Evolutionary conservation across 2,888 invertebrate genomes (phyloP).

Genomic region (Cerceris ruficornis): DNA sequence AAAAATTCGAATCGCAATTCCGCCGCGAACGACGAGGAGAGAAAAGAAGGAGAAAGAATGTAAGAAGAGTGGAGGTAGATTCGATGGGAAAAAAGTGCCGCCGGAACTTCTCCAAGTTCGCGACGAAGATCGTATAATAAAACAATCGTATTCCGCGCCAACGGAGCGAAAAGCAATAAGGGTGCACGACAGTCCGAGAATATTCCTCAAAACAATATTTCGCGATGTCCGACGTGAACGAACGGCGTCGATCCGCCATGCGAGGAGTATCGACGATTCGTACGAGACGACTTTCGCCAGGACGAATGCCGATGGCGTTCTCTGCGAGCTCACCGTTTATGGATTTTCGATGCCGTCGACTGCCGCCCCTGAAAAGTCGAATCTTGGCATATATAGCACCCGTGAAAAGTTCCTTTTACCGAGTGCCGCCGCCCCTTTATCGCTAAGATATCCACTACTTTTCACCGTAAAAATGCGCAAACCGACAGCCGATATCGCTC

Average conservation of each 20-base stretch:
- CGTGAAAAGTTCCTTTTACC: constrained; percentile 55
- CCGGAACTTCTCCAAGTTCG: constrained; percentile 58
- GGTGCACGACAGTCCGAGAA: constrained; percentile 51
- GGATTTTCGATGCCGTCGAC: constrained; percentile 62
- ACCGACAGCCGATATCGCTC: constrained; percentile 26
- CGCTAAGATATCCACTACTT: constrained; percentile 44
- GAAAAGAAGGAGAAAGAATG: background rate
- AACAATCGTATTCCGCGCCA: constrained; percentile 75
- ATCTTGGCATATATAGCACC: constrained; percentile 25
- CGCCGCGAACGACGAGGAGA: background rate
- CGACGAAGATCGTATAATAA: constrained; percentile 75
- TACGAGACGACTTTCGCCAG: constrained; percentile 37
- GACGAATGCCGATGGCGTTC: constrained; percentile 39
- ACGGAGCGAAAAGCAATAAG: constrained; percentile 68
- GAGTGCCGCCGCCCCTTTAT: constrained; percentile 53
- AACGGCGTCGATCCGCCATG: constrained; percentile 36
- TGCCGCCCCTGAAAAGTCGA: constrained; percentile 53
- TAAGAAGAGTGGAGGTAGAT: background rate
- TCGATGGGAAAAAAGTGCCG: background rate
- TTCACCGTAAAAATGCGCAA: constrained; percentile 40
- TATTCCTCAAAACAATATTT: constrained; percentile 70
- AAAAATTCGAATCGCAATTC: constrained; percentile 10
- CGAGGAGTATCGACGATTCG: constrained; percentile 51
- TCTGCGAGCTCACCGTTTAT: constrained; percentile 55
- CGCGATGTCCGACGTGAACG: constrained; percentile 49